Conservation (phyloP, 1,140 invertebrate species). For the Conus betulinus region DNA sequence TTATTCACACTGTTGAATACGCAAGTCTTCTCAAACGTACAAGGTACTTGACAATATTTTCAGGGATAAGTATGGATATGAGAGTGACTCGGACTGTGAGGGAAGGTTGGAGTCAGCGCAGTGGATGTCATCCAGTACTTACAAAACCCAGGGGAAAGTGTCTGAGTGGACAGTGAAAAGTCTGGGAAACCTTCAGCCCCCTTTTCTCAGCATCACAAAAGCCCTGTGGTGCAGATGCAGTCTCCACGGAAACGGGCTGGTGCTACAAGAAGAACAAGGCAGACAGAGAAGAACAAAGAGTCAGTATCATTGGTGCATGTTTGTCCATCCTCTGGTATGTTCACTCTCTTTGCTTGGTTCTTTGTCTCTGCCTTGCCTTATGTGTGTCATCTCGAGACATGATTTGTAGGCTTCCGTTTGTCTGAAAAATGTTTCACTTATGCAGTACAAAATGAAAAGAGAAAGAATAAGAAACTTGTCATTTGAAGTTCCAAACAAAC, state of each 20-base stretch:
- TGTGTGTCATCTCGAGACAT: too few relatives aligned
- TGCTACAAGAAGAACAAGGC: neutral
- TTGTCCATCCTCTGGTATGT: neutral
- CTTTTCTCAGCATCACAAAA: neutral
- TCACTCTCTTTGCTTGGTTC: too few relatives aligned
- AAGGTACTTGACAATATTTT: neutral
- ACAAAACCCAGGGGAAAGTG: conserved; percentile 16
- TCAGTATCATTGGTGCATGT: neutral
- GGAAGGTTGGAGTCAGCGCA: neutral
- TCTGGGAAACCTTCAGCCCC: neutral
- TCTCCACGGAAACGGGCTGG: neutral
- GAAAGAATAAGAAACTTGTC: too few relatives aligned
- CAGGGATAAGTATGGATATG: conserved; percentile 32
- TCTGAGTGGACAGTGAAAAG: conserved; percentile 31
- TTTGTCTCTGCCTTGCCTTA: too few relatives aligned
- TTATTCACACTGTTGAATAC: too few relatives aligned
- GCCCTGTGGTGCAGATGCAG: neutral
- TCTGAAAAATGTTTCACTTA: too few relatives aligned
- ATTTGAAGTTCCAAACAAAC: too few relatives aligned
- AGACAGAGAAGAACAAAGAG: neutral
- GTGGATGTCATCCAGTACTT: neutral
- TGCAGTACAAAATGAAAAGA: too few relatives aligned
- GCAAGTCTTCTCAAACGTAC: too few relatives aligned
- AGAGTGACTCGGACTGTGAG: neutral
- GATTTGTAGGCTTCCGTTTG: too few relatives aligned